Evolutionary conservation across 2,797 vertebrate genomes (phyloP), one percentile per base, ranked within the genome.

Genomic region (Ptychobarbus kaznakovi): DNA sequence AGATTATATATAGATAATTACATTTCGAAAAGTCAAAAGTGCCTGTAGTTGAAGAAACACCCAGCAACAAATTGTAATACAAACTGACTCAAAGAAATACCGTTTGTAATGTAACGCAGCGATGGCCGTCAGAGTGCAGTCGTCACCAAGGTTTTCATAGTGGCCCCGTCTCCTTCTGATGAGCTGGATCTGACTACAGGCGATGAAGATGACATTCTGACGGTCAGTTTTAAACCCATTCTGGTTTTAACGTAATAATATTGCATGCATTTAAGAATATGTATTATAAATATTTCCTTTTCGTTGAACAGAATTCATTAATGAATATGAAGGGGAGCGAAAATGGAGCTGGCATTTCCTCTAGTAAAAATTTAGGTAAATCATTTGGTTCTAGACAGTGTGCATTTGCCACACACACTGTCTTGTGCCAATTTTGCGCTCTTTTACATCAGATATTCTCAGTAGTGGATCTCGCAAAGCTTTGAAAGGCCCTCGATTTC

Each of bases 101-200:
- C 18, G 3, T 40, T 53, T 74, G 49, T 80, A 1, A 35, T 9
- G 5, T 72, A 87, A 91, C 92, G 66, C 92, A 99, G 98, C 79
- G 97, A 98, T 80, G 96, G 94, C 90, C 94, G 97, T 83, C 90
- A 96, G 89, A 99, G 98, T 89, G 93, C 96, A 1, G 83, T 95
- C 1, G 97, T 99, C 78, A 98, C 97, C 1, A 99, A 99, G 89
- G 89, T 96, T 16, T 99, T 99, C 91, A 87, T 92, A 0, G 98
- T 99, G 82, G 95, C 94, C 78, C 89, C 86, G 13, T 89, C 92
- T 18, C 85, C 90, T 53, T 90, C 91, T 80, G 90, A 91, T 56
- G 77, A 87, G 15, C 75, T 90, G 25, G 87, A 88, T 66, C 79
- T 89, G 42, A 78, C 75, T n/a, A 90, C 94, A 87, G 92, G 92